Conservation (phyloP, 2,113 vertebrate genomes). For the Aspidoscelis tigris region DNA sequence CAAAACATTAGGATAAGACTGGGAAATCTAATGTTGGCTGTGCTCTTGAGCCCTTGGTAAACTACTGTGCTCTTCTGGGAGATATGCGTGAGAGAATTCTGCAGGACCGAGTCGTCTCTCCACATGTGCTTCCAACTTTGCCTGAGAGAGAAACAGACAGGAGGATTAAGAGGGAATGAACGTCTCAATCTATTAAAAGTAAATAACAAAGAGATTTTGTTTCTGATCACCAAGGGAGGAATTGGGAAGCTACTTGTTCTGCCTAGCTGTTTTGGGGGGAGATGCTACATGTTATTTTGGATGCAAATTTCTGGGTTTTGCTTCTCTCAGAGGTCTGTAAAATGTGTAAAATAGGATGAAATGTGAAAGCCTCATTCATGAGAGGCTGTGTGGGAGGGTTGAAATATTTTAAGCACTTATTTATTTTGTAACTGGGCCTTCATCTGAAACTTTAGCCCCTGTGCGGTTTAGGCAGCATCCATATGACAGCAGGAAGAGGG, state of each 20-base stretch:
- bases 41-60: background rate
- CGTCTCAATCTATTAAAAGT: background rate
- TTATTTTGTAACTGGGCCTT: background rate
- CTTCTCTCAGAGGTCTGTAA: background rate
- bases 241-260: slow-evolving; percentile 6
- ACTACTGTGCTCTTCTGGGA: background rate
- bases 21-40: background rate
- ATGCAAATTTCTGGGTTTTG: background rate
- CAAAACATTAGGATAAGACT: background rate
- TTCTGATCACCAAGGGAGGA: background rate
- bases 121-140: background rate
- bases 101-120: background rate
- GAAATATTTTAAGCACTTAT: background rate
- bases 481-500: no score
- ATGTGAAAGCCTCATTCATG: background rate
- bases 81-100: slow-evolving; percentile 3
- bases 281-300: background rate
- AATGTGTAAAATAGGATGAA: background rate
- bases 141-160: slow-evolving; percentile 1
- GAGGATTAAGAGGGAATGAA: slow-evolving; percentile 16
- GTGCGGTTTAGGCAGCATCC: no score
- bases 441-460: background rate
- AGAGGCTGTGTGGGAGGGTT: background rate
- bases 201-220: slow-evolving; percentile 26
- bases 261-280: background rate